Evolutionary conservation across 2,797 vertebrate species (phyloP), one percentile per base, ranked within the genome.

Genomic region (Poecilia gillii): DNA sequence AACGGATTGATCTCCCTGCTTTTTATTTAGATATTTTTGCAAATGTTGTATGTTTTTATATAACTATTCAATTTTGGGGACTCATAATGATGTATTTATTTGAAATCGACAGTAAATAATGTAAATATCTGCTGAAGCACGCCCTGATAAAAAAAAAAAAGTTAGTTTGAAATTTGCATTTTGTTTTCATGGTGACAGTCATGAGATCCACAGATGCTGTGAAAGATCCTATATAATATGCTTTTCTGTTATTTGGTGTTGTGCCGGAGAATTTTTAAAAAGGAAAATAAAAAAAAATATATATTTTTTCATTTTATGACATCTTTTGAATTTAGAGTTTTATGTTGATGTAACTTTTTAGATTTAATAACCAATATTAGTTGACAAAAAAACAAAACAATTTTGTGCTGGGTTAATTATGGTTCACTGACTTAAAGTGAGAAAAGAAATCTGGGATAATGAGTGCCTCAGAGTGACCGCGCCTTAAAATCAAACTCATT

Each of bases 401-500:
- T 79, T 41, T 76, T 78, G 20, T 46, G 39, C 39, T 28, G 28
- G 81, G 75, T 83, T 81, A 81, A 72, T 62, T 76, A 53, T 25
- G 78, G 39, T 36, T 73, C 66, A 72, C 74, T 87, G 87, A 90
- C 68, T 86, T 33, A 45, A 76, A 75, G 72, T 46, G 28, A 77
- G 75, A 74, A 31, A 62, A 49, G 66, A 59, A 51, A 79, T 73
- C 57, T 68, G 39, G 39, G 14, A 76, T 76, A 79, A 87, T 78
- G 41, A 70, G 78, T 74, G 74, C 51, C 49, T 90, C 90, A 88
- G 80, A 88, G 84, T 80, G 70, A 28, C 75, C 23, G 74, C 64
- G 49, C 79, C 75, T 76, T 80, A 80, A 85, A 80, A 83, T 46
- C 79, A 84, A 85, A 92, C 89, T 91, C 77, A 87, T 86, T 90